Evolutionary conservation across 2,113 vertebrate genomes (phyloP).

Genomic region (Hucho hucho): DNA sequence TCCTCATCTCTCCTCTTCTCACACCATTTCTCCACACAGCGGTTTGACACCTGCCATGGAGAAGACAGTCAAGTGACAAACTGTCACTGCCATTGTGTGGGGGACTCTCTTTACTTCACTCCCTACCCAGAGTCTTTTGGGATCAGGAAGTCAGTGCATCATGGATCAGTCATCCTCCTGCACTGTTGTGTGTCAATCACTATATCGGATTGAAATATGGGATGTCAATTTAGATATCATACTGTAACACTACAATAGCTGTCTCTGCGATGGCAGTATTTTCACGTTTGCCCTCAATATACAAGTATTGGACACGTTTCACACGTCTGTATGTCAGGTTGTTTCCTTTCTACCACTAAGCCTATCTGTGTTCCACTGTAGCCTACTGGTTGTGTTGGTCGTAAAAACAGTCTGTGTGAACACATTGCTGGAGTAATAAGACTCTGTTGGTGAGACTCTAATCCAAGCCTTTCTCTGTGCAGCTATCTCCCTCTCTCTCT

Average conservation of each 20-base stretch:
- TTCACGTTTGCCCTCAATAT: neutral
- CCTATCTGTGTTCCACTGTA: neutral
- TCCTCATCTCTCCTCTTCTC: neutral
- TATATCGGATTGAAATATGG: neutral
- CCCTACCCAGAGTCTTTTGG: neutral
- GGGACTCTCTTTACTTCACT: neutral
- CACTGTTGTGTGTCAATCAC: neutral
- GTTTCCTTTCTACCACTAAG: neutral
- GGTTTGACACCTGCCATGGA: neutral
- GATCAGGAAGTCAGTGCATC: neutral
- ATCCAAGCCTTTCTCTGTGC: slow-evolving; percentile 1
- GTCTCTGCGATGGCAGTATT: neutral
- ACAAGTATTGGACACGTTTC: neutral
- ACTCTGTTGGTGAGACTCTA: neutral
- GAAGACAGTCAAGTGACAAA: neutral
- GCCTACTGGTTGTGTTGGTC: neutral
- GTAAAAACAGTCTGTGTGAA: neutral
- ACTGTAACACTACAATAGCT: neutral
- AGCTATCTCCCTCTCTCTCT: neutral
- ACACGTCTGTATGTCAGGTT: neutral
- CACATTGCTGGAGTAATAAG: neutral
- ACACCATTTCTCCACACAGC: neutral
- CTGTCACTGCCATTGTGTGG: neutral
- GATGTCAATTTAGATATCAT: neutral
- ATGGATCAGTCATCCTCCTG: neutral